phyloP scores from a whole-genome alignment of 37 sponge, comb jelly and placozoan genomes.

The Oopsacas minuta region DNA sequence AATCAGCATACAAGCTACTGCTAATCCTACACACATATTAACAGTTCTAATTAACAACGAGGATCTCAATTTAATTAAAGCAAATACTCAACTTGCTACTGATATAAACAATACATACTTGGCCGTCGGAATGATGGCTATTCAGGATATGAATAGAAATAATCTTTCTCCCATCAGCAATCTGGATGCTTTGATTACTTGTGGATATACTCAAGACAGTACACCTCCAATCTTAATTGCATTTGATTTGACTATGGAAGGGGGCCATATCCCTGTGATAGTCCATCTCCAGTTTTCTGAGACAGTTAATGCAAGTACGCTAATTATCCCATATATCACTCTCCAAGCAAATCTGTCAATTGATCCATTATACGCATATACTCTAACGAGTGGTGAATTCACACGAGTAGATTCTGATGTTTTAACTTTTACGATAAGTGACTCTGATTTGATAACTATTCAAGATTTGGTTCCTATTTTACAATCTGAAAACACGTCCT shows the following conservation, averaged over 20 bases:
- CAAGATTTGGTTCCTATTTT: slow-evolving; percentile 42
- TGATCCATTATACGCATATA: background rate
- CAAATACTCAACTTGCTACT: slow-evolving; percentile 43
- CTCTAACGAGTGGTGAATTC: slow-evolving; percentile 37
- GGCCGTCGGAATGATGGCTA: slow-evolving; percentile 13
- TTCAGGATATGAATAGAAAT: slow-evolving; percentile 70
- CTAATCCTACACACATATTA: background rate
- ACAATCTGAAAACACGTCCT: slow-evolving; percentile 32
- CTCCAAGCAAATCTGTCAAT: slow-evolving; percentile 32
- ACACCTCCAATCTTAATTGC: slow-evolving; percentile 34
- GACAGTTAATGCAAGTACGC: slow-evolving; percentile 35
- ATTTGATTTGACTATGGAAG: slow-evolving; percentile 55
- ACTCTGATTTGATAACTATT: slow-evolving; percentile 40
- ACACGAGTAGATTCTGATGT: slow-evolving; percentile 21
- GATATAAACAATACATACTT: slow-evolving; percentile 33
- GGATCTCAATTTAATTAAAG: slow-evolving; percentile 66
- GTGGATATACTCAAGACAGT: slow-evolving; percentile 29
- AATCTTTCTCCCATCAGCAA: slow-evolving; percentile 19
- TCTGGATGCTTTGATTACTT: slow-evolving; percentile 27
- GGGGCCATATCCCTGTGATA: slow-evolving; percentile 20
- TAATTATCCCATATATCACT: slow-evolving; percentile 29
- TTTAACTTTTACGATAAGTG: slow-evolving; percentile 37
- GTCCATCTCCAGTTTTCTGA: slow-evolving; percentile 66
- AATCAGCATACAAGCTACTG: background rate
- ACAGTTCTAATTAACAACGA: slow-evolving; percentile 20